Percentiles rank a stretch among this genome's conserved stretches.
These are phyloP conservation scores for Myrmecophaga tridactyla DNA, from an alignment of 2,113 vertebrate species.

Conservation along the genomic window DNA sequence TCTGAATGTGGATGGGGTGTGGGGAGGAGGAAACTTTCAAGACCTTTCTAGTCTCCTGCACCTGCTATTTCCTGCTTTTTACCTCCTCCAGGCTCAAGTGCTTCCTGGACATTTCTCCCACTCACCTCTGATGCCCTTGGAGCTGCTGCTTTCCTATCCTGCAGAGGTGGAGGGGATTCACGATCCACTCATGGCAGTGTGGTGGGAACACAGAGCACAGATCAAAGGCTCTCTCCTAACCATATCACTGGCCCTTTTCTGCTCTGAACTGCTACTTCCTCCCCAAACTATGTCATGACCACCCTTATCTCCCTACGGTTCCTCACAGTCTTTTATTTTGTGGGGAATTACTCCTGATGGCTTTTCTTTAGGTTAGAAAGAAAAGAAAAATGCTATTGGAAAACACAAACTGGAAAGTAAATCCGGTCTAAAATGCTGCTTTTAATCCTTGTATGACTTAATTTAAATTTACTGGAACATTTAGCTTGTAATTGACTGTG, in stretches of 20 bases:
- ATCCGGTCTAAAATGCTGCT: not conserved
- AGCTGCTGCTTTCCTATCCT: not conserved
- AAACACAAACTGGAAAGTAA: not conserved
- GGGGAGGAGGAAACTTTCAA: not conserved
- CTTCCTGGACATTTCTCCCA: not conserved
- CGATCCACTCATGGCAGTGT: not conserved
- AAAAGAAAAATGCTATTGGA: not conserved
- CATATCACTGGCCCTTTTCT: not conserved
- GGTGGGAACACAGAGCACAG: not conserved
- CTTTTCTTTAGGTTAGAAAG: conserved; percentile 8
- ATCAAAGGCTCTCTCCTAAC: not conserved
- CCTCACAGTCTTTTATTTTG: not conserved
- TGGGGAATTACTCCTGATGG: not conserved
- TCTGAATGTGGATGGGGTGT: rapidly evolving
- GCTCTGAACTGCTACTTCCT: not conserved
- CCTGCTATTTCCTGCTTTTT: not conserved
- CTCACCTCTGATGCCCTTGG: not conserved
- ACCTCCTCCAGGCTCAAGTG: not conserved
- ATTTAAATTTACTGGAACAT: not conserved
- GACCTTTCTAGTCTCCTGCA: not conserved
- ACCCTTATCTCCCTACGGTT: not conserved
- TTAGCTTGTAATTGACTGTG: conserved; percentile 15
- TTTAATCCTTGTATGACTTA: not conserved
- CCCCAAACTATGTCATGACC: not conserved
- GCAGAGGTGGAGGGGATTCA: not conserved